Conservation (phyloP, 2,797 vertebrate species). For the Crax fasciolata region DNA sequence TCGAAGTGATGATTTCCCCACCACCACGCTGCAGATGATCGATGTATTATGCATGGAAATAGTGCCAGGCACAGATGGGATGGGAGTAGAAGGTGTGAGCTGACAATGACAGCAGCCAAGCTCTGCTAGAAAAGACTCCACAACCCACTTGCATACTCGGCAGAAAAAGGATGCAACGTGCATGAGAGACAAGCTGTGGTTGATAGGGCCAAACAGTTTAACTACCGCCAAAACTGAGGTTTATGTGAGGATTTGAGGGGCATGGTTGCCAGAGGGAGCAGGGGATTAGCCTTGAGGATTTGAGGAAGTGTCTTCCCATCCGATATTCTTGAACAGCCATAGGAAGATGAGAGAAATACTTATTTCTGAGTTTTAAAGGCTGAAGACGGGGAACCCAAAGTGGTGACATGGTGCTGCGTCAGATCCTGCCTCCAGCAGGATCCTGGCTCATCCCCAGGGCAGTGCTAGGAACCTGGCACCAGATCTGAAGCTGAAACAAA, state of each 20-base stretch:
- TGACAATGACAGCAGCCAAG: constrained; percentile 69
- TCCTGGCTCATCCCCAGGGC: background rate
- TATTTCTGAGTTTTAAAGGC: constrained; percentile 16
- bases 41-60: constrained; percentile 74
- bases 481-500: constrained; percentile 46
- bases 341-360: background rate
- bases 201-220: constrained; percentile 44
- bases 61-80: constrained; percentile 71
- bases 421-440: constrained; percentile 31
- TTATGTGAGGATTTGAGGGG: constrained; percentile 15
- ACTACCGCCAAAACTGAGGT: constrained; percentile 7
- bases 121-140: constrained; percentile 47
- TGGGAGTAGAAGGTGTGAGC: constrained; percentile 75
- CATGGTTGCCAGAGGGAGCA: background rate
- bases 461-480: constrained; percentile 31
- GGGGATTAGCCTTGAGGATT: background rate
- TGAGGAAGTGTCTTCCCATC: background rate
- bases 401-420: constrained; percentile 14
- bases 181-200: background rate
- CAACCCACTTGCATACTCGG: background rate
- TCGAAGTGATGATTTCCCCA: constrained; percentile 69
- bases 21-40: constrained; percentile 64
- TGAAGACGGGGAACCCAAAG: constrained; percentile 15
- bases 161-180: constrained; percentile 22
- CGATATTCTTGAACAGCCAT: constrained; percentile 13